Percentiles rank a stretch among this genome's conserved stretches.
Evolutionary conservation across 2,888 invertebrate genomes (phyloP).

Genomic region (Byasa hedistus): DNA sequence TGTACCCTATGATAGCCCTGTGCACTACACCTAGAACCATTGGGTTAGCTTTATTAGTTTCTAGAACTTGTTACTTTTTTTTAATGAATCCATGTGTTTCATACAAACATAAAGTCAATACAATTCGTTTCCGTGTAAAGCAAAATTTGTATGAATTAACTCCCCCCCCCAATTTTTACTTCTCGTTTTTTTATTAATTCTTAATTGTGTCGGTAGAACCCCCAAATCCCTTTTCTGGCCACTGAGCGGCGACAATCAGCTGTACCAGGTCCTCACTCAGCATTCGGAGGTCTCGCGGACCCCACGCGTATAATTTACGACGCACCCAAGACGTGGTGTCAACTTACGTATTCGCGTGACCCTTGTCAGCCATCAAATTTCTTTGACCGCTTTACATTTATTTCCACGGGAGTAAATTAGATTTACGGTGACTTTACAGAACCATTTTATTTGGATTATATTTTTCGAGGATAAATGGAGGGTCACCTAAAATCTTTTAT

Average conservation of each 20-base stretch:
- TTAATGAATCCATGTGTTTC: too few species aligned
- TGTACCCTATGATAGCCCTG: too few species aligned
- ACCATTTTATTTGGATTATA: not conserved
- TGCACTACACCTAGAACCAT: too few species aligned
- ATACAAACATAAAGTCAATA: too few species aligned
- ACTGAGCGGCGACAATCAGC: not conserved
- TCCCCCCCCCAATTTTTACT: too few species aligned
- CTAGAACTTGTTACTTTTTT: too few species aligned
- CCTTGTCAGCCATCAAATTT: slow-evolving; percentile 28
- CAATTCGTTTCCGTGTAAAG: too few species aligned
- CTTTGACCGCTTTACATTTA: slow-evolving; percentile 6
- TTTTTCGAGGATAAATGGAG: not conserved
- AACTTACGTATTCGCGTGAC: slow-evolving; percentile 15
- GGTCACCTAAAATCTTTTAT: too few species aligned
- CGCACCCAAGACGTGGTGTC: not conserved
- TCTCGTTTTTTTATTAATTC: too few species aligned
- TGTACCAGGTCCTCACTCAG: slow-evolving; percentile 8
- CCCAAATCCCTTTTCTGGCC: not conserved
- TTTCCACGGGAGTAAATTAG: slow-evolving; percentile 9
- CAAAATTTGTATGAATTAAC: too few species aligned
- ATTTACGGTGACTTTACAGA: not conserved
- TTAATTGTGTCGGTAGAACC: not conserved
- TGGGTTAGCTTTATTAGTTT: too few species aligned
- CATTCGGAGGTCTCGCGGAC: slow-evolving; percentile 9
- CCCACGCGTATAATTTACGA: slow-evolving; percentile 15